A percentile compares a stretch with the other conserved stretches of the same genome.
Evolutionary conservation across 2,888 invertebrate genomes (phyloP).

Genomic region (Agrochola circellaris): DNA sequence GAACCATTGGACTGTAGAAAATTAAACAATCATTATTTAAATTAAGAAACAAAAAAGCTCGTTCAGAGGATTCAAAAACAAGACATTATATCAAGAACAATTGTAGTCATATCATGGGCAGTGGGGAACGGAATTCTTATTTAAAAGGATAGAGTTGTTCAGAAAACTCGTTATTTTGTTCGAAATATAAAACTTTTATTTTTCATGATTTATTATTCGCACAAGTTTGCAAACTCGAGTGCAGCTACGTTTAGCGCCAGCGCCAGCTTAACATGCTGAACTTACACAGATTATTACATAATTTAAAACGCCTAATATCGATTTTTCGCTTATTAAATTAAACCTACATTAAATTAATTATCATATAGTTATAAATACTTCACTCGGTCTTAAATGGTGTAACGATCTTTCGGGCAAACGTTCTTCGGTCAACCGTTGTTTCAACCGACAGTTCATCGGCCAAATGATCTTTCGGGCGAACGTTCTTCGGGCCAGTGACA

Average conservation of each 20-base stretch:
- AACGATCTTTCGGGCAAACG: not conserved
- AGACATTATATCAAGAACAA: not conserved
- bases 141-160: not conserved
- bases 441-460: not conserved
- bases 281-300: not conserved
- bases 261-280: not conserved
- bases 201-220: not conserved
- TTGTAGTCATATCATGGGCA: not conserved
- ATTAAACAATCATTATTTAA: not conserved
- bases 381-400: not conserved
- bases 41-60: too few relatives aligned
- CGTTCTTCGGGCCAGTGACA: not conserved
- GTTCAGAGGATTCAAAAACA: not conserved
- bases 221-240: not conserved
- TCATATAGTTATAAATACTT: not conserved
- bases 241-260: not conserved
- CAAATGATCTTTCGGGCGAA: not conserved
- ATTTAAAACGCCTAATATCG: not conserved
- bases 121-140: not conserved
- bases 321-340: not conserved
- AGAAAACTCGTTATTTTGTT: not conserved
- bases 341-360: not conserved
- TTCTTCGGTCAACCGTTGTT: not conserved
- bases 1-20: constrained; percentile 45
- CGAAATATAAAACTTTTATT: not conserved